Evolutionary conservation across 2,888 invertebrate species (phyloP).

Genomic region (Plemyria rubiginata): DNA sequence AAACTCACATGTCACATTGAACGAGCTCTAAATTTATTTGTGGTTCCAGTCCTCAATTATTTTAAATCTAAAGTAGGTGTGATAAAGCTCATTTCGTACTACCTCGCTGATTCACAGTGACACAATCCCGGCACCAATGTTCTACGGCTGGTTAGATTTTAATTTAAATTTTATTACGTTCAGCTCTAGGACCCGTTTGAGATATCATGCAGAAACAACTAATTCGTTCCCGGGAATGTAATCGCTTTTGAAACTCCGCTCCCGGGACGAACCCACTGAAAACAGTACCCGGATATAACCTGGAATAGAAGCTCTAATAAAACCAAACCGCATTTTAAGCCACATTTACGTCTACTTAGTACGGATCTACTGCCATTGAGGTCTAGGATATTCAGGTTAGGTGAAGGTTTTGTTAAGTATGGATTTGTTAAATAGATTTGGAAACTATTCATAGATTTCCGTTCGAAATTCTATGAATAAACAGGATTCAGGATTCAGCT

Average conservation of each 20-base stretch:
- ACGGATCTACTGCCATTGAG: background rate
- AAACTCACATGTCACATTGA: background rate
- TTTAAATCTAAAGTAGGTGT: background rate
- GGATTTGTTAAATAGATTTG: constrained; percentile 4
- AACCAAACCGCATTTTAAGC: constrained; percentile 16
- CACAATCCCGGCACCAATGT: background rate
- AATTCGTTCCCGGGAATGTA: constrained; percentile 29
- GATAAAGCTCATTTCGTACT: background rate
- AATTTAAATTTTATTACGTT: constrained; percentile 28
- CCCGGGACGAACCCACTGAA: constrained; percentile 6
- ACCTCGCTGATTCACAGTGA: background rate
- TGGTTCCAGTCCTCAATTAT: background rate
- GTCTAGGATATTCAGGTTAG: background rate
- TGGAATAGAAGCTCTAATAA: constrained; percentile 11
- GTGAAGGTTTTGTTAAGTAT: background rate
- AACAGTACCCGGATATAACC: constrained; percentile 16
- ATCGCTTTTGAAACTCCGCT: constrained; percentile 25
- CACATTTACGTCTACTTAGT: constrained; percentile 11
- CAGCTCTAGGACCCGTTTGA: constrained; percentile 21
- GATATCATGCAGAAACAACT: constrained; percentile 33
- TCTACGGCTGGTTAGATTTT: constrained; percentile 24
- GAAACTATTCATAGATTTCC: background rate
- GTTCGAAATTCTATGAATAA: no score
- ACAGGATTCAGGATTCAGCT: no score
- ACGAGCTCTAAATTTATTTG: background rate